phyloP scores from a whole-genome alignment of 2,113 vertebrate genomes.

The Bungarus multicinctus region DNA sequence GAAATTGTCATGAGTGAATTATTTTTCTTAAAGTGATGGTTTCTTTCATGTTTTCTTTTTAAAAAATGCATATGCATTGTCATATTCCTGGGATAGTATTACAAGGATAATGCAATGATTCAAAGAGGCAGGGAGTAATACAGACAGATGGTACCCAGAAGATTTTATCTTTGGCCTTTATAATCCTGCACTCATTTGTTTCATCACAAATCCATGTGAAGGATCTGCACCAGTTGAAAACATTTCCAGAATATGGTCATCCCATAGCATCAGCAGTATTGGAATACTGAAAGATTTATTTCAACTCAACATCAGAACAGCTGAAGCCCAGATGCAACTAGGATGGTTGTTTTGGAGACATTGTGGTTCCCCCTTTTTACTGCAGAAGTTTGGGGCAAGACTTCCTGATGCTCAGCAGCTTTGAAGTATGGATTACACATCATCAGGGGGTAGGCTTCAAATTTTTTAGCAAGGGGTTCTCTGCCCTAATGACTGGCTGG shows the following conservation, averaged over 20 bases:
- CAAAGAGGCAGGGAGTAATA: not conserved
- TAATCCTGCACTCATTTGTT: not conserved
- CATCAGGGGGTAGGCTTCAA: not conserved
- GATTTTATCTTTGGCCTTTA: not conserved
- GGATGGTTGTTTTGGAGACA: not conserved
- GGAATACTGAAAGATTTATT: not conserved
- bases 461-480: too few species aligned
- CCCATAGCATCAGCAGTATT: not conserved
- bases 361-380: not conserved
- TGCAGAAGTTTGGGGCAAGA: not conserved
- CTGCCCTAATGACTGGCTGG: too few species aligned
- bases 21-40: not conserved
- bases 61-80: not conserved
- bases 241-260: not conserved
- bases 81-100: not conserved
- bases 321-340: not conserved
- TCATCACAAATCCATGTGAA: not conserved
- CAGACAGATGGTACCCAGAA: not conserved
- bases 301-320: not conserved
- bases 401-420: not conserved
- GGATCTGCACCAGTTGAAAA: not conserved
- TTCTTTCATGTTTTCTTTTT: not conserved
- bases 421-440: not conserved
- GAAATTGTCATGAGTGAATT: constrained; percentile 10
- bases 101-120: not conserved